A percentile compares a stretch with the other conserved stretches of the same genome.
These are phyloP conservation scores for Coenobita brevimanus DNA, from an alignment of 1,140 invertebrate species.

Conservation along the genomic window DNA sequence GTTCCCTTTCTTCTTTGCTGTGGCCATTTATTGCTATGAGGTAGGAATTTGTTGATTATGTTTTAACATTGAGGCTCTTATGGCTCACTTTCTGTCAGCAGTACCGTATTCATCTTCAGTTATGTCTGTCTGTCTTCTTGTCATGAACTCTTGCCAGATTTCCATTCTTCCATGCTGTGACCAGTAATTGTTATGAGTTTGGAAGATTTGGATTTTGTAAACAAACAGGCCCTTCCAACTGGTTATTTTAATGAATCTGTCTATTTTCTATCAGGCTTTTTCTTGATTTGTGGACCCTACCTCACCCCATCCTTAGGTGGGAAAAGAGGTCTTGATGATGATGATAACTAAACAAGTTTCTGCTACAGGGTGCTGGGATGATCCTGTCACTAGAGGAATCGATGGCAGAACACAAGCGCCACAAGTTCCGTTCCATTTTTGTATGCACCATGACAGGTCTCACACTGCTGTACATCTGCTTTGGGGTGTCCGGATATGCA, in stretches of 20 bases:
- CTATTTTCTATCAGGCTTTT: too few species aligned
- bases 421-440: constrained; percentile 74
- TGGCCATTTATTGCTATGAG: constrained; percentile 76
- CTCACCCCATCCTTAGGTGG: too few species aligned
- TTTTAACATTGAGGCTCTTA: neutral
- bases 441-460: constrained; percentile 73
- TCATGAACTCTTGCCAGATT: too few species aligned
- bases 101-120: neutral
- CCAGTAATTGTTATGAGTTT: too few species aligned
- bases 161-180: too few species aligned
- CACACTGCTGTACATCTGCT: constrained; percentile 75
- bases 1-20: constrained; percentile 75
- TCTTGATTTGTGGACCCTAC: neutral
- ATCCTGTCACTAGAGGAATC: constrained; percentile 75
- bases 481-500: constrained; percentile 75
- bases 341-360: too few species aligned
- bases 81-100: neutral
- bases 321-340: neutral
- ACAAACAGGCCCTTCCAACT: too few species aligned
- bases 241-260: too few species aligned
- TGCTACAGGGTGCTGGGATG: constrained; percentile 75
- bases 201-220: too few species aligned
- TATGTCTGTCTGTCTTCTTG: too few species aligned
- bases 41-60: too few species aligned
- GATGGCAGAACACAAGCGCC: constrained; percentile 72